These are phyloP conservation scores for Tyria jacobaeae DNA, from an alignment of 2,888 invertebrate genomes.

Conservation along the genomic window DNA sequence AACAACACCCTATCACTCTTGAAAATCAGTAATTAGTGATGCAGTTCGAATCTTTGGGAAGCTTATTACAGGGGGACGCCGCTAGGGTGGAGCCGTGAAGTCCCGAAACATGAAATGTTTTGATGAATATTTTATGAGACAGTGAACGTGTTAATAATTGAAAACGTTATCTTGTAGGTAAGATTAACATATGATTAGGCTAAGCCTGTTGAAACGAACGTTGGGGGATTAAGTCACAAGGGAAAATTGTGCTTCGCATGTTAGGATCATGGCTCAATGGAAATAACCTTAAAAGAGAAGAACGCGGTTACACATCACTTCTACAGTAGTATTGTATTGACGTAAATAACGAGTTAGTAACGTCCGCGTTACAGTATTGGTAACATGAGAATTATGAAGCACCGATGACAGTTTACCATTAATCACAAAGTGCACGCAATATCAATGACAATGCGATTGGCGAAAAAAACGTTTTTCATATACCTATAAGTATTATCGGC, in stretches of 20 bases:
- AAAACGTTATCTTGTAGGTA: slow-evolving; percentile 29
- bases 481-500: too few relatives aligned
- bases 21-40: slow-evolving; percentile 39
- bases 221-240: neutral
- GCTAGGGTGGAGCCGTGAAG: slow-evolving; percentile 18
- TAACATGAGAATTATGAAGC: too few relatives aligned
- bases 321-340: too few relatives aligned
- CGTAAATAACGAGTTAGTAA: too few relatives aligned
- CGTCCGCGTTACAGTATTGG: too few relatives aligned
- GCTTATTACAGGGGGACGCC: slow-evolving; percentile 31
- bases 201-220: neutral
- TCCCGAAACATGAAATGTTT: slow-evolving; percentile 36
- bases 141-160: slow-evolving; percentile 37
- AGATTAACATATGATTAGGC: slow-evolving; percentile 28
- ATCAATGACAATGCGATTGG: too few relatives aligned
- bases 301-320: too few relatives aligned
- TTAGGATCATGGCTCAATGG: neutral
- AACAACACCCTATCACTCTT: slow-evolving; percentile 21
- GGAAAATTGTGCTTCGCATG: neutral
- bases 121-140: slow-evolving; percentile 46
- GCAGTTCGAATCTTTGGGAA: slow-evolving; percentile 50
- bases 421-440: too few relatives aligned
- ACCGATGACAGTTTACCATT: too few relatives aligned
- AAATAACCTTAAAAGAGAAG: too few relatives aligned
- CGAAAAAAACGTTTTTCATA: too few relatives aligned